Evolutionary conservation across 1,140 invertebrate genomes (phyloP), one percentile per base, ranked within the genome.

Genomic region (Diabrotica undecimpunctata): DNA sequence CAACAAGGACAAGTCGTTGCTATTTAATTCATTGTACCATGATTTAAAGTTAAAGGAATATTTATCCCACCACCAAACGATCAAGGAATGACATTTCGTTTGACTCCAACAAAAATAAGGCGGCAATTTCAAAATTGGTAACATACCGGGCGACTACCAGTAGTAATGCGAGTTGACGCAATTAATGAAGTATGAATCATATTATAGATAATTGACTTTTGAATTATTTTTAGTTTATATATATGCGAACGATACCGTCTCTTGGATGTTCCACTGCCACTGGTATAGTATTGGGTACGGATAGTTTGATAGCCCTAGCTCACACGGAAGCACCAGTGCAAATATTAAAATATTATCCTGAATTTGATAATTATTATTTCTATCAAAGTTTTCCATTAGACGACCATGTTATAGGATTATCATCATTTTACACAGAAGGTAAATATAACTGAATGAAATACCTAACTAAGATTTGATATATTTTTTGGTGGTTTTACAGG

Each of bases 391-490:
- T 77, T 39, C 13, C 55, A 13, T 56, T 71, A 6, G 71, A 74
- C 50, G 68, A 62, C 35, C 69, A 71, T 12, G 67, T 72, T 7
- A 51, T 65, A 5, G 69, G 72, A 62, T 56, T 75, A 25, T 73
- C 74, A 7, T 61, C 69, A 7, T 77, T 75, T 46, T 75, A 77
- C 59, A 66, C 65, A 2, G 75, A 69, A 72, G 72, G 74, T 76
- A 72, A 70, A 54, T 36, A 11, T 58, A 55, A n/a, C n/a, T n/a
- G n/a, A n/a, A 25, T 25, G 25, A 25, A 25, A 25, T 25, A 25
- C 25, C 25, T 25, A 25, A 25, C 1, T 25, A 25, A 25, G 25
- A 25, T 25, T 1, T 1, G 25, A 25, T 25, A 25, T 25, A 25
- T 25, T 25, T 25, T 25, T 25, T 25, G 1, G 25, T 25, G 1